A percentile compares a stretch with the other conserved stretches of the same genome.
phyloP scores from a whole-genome alignment of 2,797 vertebrate genomes.

The Cephalopachus bancanus region DNA sequence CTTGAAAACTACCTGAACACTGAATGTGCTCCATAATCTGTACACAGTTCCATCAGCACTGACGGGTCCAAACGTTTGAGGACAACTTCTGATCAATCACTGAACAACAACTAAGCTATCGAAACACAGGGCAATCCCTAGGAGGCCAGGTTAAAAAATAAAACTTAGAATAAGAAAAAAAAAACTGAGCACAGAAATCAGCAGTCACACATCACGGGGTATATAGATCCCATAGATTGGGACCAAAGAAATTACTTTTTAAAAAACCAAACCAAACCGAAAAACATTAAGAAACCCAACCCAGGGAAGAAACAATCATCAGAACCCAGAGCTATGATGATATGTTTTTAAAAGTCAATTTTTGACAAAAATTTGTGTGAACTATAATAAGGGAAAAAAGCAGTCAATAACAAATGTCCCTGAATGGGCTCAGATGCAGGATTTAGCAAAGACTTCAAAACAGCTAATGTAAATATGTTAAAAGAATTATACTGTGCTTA shows the following conservation, averaged over 20 bases:
- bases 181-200: background rate
- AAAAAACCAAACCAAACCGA: conserved; percentile 19
- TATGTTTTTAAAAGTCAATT: background rate
- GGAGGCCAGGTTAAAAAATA: background rate
- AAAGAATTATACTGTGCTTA: conserved; percentile 27
- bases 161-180: background rate
- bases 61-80: background rate
- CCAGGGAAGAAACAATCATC: background rate
- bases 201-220: background rate
- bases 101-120: background rate
- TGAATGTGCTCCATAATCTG: background rate
- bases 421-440: background rate
- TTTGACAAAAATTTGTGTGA: conserved; percentile 39
- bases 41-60: background rate
- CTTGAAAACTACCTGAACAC: background rate
- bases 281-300: no score
- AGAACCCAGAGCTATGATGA: conserved; percentile 27
- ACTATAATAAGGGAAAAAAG: background rate
- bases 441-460: conserved; percentile 59
- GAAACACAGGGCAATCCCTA: background rate
- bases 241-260: background rate
- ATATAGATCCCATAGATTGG: background rate
- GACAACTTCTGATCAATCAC: background rate
- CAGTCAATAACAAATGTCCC: conserved; percentile 47
- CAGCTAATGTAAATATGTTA: background rate